A percentile compares a stretch with the other conserved stretches of the same genome.
Evolutionary conservation across 2,797 vertebrate species (phyloP).

Genomic region (Numenius phaeopus): DNA sequence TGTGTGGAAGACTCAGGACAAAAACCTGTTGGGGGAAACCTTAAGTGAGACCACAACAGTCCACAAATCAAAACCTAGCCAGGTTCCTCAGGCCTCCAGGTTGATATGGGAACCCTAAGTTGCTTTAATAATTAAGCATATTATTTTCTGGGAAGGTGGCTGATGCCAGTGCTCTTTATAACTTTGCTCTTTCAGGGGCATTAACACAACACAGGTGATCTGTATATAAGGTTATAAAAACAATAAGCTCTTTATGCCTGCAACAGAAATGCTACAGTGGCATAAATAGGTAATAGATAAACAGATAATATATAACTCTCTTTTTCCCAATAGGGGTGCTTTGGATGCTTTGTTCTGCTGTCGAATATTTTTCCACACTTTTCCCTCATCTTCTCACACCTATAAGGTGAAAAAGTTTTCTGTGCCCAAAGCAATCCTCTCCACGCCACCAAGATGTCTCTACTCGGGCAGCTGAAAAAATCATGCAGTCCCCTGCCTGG

Average conservation of each 20-base stretch:
- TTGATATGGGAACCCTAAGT: background rate
- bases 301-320: background rate
- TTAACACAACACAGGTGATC: background rate
- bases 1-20: background rate
- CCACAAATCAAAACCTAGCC: background rate
- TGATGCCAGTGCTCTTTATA: background rate
- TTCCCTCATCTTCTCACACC: background rate
- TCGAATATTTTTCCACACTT: background rate
- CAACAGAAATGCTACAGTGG: background rate
- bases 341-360: background rate
- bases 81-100: background rate
- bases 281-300: background rate
- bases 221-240: background rate
- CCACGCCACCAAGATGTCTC: background rate
- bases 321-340: background rate
- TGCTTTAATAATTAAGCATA: background rate
- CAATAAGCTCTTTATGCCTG: background rate
- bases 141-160: background rate
- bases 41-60: background rate
- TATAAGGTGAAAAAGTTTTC: background rate
- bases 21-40: background rate
- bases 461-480: background rate
- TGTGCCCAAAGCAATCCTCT: background rate
- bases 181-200: background rate
- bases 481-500: background rate